These are phyloP conservation scores for Eucidaris tribuloides DNA, from an alignment of 35 echinoderm and acorn worm species.

Conservation along the genomic window DNA sequence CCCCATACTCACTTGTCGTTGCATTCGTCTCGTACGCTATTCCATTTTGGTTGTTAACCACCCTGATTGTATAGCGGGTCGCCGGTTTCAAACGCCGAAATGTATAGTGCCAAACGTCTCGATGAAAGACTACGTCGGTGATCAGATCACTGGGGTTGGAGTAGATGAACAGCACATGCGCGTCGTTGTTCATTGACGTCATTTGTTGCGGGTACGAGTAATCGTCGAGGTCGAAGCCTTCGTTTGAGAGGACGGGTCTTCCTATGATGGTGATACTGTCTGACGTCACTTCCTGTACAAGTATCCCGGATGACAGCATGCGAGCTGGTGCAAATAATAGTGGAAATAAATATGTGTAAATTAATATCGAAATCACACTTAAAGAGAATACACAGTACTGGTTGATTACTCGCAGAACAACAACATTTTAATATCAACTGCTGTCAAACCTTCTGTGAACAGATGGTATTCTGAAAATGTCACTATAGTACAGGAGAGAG, in stretches of 20 bases:
- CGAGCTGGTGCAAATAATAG: not conserved
- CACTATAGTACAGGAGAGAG: too few species aligned
- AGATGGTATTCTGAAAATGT: too few species aligned
- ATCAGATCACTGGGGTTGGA: not conserved
- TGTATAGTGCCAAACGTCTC: not conserved
- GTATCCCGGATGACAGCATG: slow-evolving; percentile 3
- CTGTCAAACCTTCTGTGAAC: too few species aligned
- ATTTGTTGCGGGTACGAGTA: not conserved
- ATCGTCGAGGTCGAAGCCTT: not conserved
- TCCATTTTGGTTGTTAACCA: slow-evolving; percentile 12
- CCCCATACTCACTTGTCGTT: not conserved
- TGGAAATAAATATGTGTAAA: not conserved
- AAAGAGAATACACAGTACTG: not conserved
- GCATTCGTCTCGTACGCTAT: slow-evolving; percentile 1
- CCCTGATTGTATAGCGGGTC: slow-evolving; percentile 6
- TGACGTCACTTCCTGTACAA: not conserved
- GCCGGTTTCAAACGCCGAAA: not conserved
- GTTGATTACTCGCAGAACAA: not conserved
- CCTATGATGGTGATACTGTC: slow-evolving; percentile 2
- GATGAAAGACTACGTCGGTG: slow-evolving; percentile 1
- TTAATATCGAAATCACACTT: not conserved
- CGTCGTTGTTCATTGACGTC: not conserved
- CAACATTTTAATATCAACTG: not conserved
- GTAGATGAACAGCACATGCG: slow-evolving; percentile 5
- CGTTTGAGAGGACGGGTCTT: not conserved